phyloP scores from a whole-genome alignment of 2,888 invertebrate species.

The Meiosimyza platycephala region DNA sequence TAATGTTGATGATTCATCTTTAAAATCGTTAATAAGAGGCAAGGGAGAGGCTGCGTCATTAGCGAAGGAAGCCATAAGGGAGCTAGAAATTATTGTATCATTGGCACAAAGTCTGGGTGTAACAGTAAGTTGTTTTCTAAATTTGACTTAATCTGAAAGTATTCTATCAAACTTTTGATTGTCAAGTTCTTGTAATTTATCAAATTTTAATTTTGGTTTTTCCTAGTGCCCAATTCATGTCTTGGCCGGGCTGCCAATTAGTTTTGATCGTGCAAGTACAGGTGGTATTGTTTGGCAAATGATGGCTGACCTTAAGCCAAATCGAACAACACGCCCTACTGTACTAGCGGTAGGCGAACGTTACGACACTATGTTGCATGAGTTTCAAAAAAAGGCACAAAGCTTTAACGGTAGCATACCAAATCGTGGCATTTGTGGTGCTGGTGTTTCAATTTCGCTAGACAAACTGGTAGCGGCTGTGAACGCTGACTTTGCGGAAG shows the following conservation, averaged over 20 bases:
- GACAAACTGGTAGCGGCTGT: conserved; percentile 79
- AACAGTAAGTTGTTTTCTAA: conserved; percentile 69
- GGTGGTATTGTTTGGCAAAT: conserved; percentile 75
- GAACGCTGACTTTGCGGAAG: conserved; percentile 69
- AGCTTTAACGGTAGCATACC: conserved; percentile 60
- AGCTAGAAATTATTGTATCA: conserved; percentile 79
- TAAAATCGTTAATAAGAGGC: conserved; percentile 74
- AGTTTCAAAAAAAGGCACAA: conserved; percentile 71
- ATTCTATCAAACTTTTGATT: background rate
- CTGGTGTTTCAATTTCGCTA: conserved; percentile 86
- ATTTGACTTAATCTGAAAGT: conserved; percentile 68
- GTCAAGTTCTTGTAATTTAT: background rate
- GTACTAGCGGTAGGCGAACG: conserved; percentile 90
- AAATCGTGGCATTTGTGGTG: conserved; percentile 70
- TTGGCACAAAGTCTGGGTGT: conserved; percentile 81
- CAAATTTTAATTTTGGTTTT: conserved; percentile 39
- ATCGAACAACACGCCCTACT: conserved; percentile 69
- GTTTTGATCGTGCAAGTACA: conserved; percentile 70
- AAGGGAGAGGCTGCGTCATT: conserved; percentile 75
- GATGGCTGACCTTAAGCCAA: conserved; percentile 62
- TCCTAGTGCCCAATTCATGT: conserved; percentile 71
- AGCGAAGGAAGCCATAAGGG: conserved; percentile 78
- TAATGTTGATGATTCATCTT: conserved; percentile 58
- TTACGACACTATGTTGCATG: conserved; percentile 84
- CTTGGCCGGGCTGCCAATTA: conserved; percentile 68